A percentile compares a stretch with the other conserved stretches of the same genome.
Evolutionary conservation across 2,888 invertebrate species (phyloP).

Genomic region (Drosophila engyochracea): DNA sequence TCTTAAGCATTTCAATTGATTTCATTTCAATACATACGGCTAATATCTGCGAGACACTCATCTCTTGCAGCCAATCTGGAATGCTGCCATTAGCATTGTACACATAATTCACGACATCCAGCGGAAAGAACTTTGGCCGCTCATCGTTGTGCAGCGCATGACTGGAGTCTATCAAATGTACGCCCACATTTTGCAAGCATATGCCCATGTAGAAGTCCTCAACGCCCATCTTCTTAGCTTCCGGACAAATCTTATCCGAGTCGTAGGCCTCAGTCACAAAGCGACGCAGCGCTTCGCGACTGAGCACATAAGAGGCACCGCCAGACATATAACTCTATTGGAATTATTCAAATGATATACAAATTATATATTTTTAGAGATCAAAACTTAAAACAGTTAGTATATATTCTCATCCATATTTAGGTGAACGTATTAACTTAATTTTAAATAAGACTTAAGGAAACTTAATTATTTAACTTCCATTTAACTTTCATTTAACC

Average conservation of each 20-base stretch:
- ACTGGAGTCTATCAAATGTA: constrained; percentile 94
- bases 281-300: constrained; percentile 90
- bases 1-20: not conserved
- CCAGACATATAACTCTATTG: constrained; percentile 94
- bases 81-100: constrained; percentile 50
- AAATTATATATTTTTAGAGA: not conserved
- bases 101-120: constrained; percentile 57
- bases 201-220: constrained; percentile 87
- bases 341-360: not conserved
- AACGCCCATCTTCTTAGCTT: constrained; percentile 85
- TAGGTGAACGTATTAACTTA: not conserved
- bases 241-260: constrained; percentile 86
- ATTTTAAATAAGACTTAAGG: too few species aligned
- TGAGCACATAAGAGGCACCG: constrained; percentile 96
- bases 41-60: constrained; percentile 86
- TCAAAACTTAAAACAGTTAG: not conserved
- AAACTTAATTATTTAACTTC: not conserved
- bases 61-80: constrained; percentile 66
- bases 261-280: constrained; percentile 91
- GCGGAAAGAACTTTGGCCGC: constrained; percentile 69
- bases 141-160: constrained; percentile 50
- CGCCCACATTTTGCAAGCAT: constrained; percentile 92
- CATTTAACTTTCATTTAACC: not conserved
- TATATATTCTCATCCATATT: not conserved
- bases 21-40: constrained; percentile 87